These are phyloP conservation scores for Formicarius rufipectus DNA, from an alignment of 2,113 vertebrate genomes.

Conservation along the genomic window DNA sequence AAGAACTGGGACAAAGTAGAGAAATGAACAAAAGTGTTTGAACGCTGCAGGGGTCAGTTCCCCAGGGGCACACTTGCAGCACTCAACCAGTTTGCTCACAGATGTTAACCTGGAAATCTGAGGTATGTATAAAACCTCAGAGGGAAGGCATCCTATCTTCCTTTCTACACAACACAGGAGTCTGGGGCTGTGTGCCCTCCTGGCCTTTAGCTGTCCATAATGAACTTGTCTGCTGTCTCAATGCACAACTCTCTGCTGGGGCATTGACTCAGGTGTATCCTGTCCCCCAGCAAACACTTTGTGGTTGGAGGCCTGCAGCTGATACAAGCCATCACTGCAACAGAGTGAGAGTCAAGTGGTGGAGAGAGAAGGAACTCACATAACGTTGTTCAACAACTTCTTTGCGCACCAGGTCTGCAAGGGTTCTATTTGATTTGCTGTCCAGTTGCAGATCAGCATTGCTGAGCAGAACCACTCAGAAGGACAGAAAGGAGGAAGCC, in stretches of 20 bases:
- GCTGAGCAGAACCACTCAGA: not conserved
- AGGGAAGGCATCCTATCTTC: not conserved
- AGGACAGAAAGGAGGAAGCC: not conserved
- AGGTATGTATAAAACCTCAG: not conserved
- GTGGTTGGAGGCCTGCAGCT: not conserved
- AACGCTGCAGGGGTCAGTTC: not conserved
- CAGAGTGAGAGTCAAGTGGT: not conserved
- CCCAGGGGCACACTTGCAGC: rapidly evolving
- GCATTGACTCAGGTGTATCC: not conserved
- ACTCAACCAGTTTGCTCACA: not conserved
- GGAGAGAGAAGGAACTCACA: not conserved
- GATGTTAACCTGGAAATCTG: not conserved
- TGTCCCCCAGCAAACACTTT: not conserved
- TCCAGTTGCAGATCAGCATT: not conserved
- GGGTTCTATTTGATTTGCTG: not conserved
- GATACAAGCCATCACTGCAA: not conserved
- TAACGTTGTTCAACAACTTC: not conserved
- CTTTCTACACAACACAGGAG: not conserved
- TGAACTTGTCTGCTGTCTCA: not conserved
- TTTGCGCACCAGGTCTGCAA: not conserved
- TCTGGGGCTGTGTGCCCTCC: not conserved
- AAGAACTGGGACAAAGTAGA: not conserved
- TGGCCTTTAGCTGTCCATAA: not conserved
- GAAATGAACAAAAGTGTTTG: not conserved
- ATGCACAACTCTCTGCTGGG: not conserved